Evolutionary conservation across 2,888 invertebrate species (phyloP).

Genomic region (Rosalia funebris): DNA sequence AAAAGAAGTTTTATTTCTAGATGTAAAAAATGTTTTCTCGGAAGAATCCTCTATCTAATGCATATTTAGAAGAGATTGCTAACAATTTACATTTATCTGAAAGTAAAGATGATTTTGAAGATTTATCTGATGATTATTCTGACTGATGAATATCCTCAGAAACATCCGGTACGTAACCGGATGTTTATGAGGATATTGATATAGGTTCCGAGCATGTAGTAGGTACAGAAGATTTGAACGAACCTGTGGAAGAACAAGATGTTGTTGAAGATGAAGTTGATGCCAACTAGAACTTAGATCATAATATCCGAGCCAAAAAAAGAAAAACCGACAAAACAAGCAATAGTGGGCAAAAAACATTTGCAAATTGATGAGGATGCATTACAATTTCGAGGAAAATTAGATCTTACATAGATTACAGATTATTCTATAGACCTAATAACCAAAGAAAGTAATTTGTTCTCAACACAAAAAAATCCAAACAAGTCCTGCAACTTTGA

Average conservation of each 20-base stretch:
- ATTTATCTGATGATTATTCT: not conserved
- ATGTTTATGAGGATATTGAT: not conserved
- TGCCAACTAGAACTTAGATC: not conserved
- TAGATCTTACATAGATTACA: not conserved
- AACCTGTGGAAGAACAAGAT: not conserved
- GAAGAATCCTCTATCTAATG: not conserved
- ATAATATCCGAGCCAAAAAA: not conserved
- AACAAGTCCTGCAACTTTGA: conserved; percentile 5
- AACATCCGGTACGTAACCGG: too few species aligned
- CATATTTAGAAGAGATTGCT: not conserved
- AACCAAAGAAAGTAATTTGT: not conserved
- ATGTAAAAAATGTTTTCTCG: not conserved
- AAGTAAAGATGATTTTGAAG: not conserved
- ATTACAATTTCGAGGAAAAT: not conserved
- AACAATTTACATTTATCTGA: not conserved
- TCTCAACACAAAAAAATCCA: conserved; percentile 1
- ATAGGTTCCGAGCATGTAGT: not conserved
- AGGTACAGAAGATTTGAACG: not conserved
- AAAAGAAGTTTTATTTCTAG: not conserved
- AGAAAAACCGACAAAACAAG: not conserved
- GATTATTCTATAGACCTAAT: not conserved
- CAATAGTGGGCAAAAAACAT: not conserved
- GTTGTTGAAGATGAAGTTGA: not conserved
- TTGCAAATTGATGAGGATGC: not conserved
- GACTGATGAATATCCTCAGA: too few species aligned